A percentile compares a stretch with the other conserved stretches of the same genome.
Evolutionary conservation across 2,113 vertebrate species (phyloP).

Genomic region (Recurvirostra avosetta): DNA sequence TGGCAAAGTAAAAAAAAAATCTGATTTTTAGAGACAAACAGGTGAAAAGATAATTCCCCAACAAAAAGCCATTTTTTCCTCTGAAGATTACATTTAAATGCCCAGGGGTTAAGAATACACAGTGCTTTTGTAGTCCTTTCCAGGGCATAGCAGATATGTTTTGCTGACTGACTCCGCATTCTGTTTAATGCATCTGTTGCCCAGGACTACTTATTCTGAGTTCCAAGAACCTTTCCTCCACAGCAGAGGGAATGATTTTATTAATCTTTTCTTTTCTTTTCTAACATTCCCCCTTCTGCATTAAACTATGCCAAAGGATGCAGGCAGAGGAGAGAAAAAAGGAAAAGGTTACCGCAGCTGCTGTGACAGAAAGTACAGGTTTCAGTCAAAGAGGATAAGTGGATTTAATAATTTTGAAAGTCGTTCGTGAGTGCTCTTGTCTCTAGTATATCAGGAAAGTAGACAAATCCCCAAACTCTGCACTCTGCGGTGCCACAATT

Average conservation of each 20-base stretch:
- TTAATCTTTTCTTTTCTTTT: not conserved
- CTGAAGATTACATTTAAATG: not conserved
- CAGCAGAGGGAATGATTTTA: not conserved
- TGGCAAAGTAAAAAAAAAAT: not conserved
- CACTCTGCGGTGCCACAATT: not conserved
- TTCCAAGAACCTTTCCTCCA: not conserved
- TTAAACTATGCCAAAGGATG: not conserved
- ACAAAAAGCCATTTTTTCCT: not conserved
- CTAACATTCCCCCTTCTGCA: not conserved
- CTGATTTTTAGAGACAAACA: not conserved
- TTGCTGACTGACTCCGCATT: slow-evolving; percentile 4
- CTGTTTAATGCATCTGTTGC: not conserved
- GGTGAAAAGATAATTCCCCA: not conserved
- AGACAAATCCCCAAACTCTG: not conserved
- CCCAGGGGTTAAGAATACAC: not conserved
- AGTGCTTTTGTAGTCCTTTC: not conserved
- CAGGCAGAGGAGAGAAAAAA: not conserved
- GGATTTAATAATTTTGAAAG: slow-evolving; percentile 9
- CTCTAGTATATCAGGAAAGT: not conserved
- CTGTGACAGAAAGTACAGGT: not conserved
- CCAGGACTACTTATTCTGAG: not conserved
- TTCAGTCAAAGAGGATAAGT: not conserved
- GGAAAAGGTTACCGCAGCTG: not conserved
- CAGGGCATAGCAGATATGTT: not conserved
- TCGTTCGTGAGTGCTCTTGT: not conserved